These are phyloP conservation scores for Eupristina koningsbergeri DNA, from an alignment of 1,140 invertebrate genomes.

Conservation along the genomic window DNA sequence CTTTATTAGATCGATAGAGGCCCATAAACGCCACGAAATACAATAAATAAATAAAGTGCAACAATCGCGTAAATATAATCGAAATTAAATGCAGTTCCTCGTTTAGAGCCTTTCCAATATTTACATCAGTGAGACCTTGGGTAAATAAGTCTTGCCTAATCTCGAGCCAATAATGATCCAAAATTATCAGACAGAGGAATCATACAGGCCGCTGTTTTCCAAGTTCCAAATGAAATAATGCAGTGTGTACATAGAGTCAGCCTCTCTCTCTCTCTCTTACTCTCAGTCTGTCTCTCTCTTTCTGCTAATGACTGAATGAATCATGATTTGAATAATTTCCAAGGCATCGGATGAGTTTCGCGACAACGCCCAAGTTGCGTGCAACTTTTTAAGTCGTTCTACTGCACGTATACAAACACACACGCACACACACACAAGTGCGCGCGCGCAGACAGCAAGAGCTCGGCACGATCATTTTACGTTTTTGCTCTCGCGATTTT, in stretches of 20 bases:
- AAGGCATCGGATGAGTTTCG: constrained; percentile 20
- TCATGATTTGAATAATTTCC: constrained; percentile 28
- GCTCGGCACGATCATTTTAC: background rate
- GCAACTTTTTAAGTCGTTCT: background rate
- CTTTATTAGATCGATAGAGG: background rate
- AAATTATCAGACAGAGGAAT: constrained; percentile 38
- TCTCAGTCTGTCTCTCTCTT: background rate
- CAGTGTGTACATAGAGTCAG: background rate
- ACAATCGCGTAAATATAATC: constrained; percentile 7
- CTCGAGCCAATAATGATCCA: constrained; percentile 5
- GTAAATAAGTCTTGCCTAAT: background rate
- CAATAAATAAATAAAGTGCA: constrained; percentile 4
- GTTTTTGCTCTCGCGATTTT: background rate
- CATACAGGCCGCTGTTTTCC: too few relatives aligned
- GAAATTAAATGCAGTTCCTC: background rate
- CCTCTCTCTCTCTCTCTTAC: background rate
- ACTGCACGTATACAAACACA: too few relatives aligned
- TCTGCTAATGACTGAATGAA: constrained; percentile 12
- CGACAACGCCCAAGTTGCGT: constrained; percentile 34
- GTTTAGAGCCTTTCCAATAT: background rate
- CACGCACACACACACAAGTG: too few relatives aligned
- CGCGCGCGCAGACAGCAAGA: background rate
- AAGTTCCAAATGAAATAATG: background rate
- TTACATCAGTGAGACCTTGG: background rate
- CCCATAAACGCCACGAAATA: background rate